Percentiles rank a stretch among this genome's conserved stretches.
These are phyloP conservation scores for Andrena bicolor DNA, from an alignment of 2,888 invertebrate species.

Conservation along the genomic window DNA sequence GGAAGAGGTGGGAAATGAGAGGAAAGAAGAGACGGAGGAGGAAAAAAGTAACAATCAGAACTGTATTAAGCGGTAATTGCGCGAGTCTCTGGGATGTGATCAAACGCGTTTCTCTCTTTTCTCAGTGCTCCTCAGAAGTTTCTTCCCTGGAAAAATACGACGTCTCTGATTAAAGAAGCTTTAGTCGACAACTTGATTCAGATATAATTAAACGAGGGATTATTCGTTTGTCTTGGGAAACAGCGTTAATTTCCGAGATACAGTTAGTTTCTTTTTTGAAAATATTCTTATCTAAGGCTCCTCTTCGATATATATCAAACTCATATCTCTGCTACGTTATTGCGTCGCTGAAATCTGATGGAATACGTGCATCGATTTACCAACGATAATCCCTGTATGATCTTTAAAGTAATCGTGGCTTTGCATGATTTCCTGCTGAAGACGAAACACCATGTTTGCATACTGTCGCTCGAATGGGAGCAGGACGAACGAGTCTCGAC, in stretches of 20 bases:
- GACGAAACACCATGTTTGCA: background rate
- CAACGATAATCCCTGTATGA: background rate
- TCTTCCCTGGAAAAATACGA: background rate
- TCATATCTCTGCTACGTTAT: background rate
- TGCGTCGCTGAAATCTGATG: background rate
- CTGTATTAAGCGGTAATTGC: slow-evolving; percentile 34
- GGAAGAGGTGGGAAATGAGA: slow-evolving; percentile 16
- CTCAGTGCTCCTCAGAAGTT: background rate
- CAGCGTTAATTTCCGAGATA: too few species aligned
- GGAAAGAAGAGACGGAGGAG: background rate
- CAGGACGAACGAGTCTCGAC: background rate
- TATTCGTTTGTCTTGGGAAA: too few species aligned
- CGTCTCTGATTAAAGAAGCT: too few species aligned
- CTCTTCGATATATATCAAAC: background rate
- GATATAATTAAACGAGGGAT: too few species aligned
- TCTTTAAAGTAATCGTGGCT: background rate
- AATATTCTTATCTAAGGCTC: background rate
- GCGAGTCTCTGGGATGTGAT: background rate
- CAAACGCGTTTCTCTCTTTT: slow-evolving; percentile 1
- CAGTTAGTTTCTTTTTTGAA: too few species aligned
- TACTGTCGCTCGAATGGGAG: background rate
- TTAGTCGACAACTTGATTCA: too few species aligned
- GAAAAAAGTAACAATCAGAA: slow-evolving; percentile 34
- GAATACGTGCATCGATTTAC: background rate
- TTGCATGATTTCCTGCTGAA: background rate